phyloP scores from a whole-genome alignment of 2,797 vertebrate genomes.

The Potorous gilbertii region DNA sequence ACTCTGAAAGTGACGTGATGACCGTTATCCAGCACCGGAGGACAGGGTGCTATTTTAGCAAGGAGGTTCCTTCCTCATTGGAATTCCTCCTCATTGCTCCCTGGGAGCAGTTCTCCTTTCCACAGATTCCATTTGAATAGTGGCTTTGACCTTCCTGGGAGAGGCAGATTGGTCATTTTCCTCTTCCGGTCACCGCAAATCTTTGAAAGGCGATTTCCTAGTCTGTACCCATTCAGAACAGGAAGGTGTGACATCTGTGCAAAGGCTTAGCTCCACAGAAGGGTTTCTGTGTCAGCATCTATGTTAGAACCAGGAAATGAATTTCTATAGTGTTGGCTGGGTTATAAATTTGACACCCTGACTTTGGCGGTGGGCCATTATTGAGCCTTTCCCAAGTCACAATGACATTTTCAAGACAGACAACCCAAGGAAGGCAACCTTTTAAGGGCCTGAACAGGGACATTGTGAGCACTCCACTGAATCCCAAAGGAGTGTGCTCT shows the following conservation, averaged over 20 bases:
- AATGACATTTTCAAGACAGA: background rate
- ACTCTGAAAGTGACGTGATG: background rate
- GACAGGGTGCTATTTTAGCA: background rate
- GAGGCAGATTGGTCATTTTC: constrained; percentile 43
- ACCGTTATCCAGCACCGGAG: background rate
- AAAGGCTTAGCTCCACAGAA: constrained; percentile 23
- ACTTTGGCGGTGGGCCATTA: background rate
- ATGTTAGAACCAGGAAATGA: constrained; percentile 48
- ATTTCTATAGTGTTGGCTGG: constrained; percentile 35
- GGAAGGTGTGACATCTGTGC: constrained; percentile 66
- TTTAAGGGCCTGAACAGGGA: background rate
- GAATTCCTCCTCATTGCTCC: constrained; percentile 5
- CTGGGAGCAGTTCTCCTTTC: background rate
- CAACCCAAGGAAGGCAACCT: constrained; percentile 12
- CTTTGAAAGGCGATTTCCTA: constrained; percentile 67
- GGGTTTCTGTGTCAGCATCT: constrained; percentile 60
- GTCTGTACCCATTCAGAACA: constrained; percentile 69
- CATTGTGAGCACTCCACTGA: background rate
- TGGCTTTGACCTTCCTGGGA: constrained; percentile 56
- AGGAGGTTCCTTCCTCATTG: constrained; percentile 53
- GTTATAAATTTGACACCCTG: constrained; percentile 22
- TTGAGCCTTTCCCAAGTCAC: background rate
- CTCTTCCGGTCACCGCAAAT: constrained; percentile 45
- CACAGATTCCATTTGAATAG: constrained; percentile 43
- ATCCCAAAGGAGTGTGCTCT: background rate